Percentiles rank a stretch among this genome's conserved stretches.
Conservation (phyloP, 2,888 invertebrate genomes). For the Watsonalla binaria region DNA sequence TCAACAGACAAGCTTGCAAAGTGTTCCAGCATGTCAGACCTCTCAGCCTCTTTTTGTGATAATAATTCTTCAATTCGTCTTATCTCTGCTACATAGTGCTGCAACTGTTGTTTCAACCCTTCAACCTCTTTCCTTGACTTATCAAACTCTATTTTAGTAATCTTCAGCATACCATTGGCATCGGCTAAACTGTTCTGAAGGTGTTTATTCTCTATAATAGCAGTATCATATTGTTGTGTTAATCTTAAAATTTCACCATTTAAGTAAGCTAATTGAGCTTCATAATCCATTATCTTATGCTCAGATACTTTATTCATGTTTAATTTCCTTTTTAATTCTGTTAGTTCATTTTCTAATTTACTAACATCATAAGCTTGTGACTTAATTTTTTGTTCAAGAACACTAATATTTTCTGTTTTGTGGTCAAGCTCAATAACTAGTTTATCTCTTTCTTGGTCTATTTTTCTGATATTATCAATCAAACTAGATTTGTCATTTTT, state of each 20-base stretch:
- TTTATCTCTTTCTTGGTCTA: constrained; percentile 86
- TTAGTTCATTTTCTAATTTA: constrained; percentile 74
- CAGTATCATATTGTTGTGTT: constrained; percentile 77
- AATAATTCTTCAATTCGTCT: constrained; percentile 88
- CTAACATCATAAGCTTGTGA: constrained; percentile 76
- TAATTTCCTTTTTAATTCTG: constrained; percentile 77
- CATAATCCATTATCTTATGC: constrained; percentile 67
- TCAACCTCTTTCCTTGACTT: constrained; percentile 84
- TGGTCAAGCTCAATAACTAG: constrained; percentile 82
- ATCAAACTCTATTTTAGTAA: constrained; percentile 82
- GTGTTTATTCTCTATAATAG: constrained; percentile 83
- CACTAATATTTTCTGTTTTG: constrained; percentile 83
- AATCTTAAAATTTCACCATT: constrained; percentile 79
- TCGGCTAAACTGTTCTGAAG: constrained; percentile 85
- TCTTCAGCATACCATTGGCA: constrained; percentile 80
- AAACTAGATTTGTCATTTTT: constrained; percentile 81
- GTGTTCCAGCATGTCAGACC: constrained; percentile 88
- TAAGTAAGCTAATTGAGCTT: constrained; percentile 76
- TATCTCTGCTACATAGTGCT: constrained; percentile 90
- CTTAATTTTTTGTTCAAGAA: constrained; percentile 82
- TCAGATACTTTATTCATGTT: constrained; percentile 65
- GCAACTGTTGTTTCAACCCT: constrained; percentile 85
- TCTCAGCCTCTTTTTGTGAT: constrained; percentile 86
- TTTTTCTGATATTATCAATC: constrained; percentile 79
- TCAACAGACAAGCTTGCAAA: constrained; percentile 87